Percentiles rank a stretch among this genome's conserved stretches.
phyloP scores from a whole-genome alignment of 2,113 vertebrate genomes.

The Peucedramus taeniatus region DNA sequence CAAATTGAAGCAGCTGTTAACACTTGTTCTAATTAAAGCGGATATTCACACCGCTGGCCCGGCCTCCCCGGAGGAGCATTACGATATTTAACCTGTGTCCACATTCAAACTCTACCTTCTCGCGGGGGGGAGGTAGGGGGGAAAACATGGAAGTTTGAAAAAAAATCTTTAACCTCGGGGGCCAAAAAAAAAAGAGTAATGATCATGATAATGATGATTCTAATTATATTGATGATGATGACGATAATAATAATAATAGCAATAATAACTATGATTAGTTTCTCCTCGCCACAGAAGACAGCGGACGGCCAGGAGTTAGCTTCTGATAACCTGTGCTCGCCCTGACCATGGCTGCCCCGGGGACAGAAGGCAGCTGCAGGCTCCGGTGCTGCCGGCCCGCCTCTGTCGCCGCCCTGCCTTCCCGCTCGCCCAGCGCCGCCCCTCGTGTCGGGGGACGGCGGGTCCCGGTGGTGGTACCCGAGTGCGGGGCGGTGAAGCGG shows the following conservation, averaged over 20 bases:
- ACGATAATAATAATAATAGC: rapidly evolving
- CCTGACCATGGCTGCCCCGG: not conserved
- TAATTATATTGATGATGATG: not conserved
- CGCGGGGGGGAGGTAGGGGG: rapidly evolving
- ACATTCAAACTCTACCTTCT: not conserved
- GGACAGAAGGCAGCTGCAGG: not conserved
- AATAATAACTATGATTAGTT: rapidly evolving
- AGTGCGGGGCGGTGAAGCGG: not conserved
- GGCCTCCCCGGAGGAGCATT: not conserved
- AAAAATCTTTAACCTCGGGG: not conserved
- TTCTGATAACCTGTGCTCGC: not conserved
- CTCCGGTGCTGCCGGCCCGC: not conserved
- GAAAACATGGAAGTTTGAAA: not conserved
- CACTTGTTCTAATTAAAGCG: not conserved
- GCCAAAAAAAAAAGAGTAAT: not conserved
- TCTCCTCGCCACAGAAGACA: not conserved
- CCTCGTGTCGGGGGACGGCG: too few relatives aligned
- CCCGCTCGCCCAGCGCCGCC: not conserved
- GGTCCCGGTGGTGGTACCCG: too few relatives aligned
- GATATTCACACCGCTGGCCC: not conserved
- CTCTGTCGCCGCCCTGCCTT: not conserved
- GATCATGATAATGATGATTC: not conserved
- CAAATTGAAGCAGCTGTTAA: constrained; percentile 9
- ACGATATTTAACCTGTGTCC: not conserved
- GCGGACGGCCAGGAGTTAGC: not conserved